phyloP scores from a whole-genome alignment of 2,888 invertebrate genomes.

The Trimorus sp. region DNA sequence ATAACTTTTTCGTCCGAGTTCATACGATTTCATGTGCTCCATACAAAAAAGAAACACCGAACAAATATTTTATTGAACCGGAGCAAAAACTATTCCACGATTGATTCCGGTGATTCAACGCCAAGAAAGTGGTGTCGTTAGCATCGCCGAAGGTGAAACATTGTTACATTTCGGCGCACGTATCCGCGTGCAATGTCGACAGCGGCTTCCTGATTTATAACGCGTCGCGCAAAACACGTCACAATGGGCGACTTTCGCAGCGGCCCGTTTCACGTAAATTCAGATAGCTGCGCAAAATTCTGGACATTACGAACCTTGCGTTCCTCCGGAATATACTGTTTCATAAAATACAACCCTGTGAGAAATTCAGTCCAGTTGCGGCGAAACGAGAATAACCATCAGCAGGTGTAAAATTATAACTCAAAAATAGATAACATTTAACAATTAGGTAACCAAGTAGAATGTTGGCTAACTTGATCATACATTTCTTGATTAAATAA shows the following conservation, averaged over 20 bases:
- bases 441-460: no score
- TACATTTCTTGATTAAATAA: no score
- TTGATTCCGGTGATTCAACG: constrained; percentile 4
- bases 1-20: neutral
- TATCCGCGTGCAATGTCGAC: constrained; percentile 39
- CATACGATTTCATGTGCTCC: neutral
- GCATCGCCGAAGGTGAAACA: constrained; percentile 31
- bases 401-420: no score
- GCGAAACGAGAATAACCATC: no score
- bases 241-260: constrained; percentile 48
- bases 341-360: no score
- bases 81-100: neutral
- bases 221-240: constrained; percentile 33
- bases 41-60: no score
- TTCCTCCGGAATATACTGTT: no score
- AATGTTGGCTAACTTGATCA: no score
- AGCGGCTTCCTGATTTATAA: constrained; percentile 42
- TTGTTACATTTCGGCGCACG: constrained; percentile 41
- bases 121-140: constrained; percentile 30
- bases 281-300: constrained; percentile 34
- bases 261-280: constrained; percentile 41
- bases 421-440: no score
- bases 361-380: no score
- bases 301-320: no score
- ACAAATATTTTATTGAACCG: neutral